Conservation (phyloP, 1,140 invertebrate species). For the Arion vulgaris region DNA sequence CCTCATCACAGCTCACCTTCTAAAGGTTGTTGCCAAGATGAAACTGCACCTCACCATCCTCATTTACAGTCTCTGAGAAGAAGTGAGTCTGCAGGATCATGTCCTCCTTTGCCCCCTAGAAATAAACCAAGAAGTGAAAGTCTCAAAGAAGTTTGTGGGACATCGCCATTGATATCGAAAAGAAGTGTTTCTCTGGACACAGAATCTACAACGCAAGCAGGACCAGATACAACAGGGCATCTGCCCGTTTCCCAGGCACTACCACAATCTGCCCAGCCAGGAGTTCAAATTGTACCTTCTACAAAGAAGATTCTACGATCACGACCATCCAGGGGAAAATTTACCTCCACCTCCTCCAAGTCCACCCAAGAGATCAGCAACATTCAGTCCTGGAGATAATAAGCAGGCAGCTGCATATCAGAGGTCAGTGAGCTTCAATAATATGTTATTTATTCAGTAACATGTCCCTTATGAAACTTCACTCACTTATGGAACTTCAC, state of each 20-base stretch:
- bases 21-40: slow-evolving; percentile 19
- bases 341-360: slow-evolving; percentile 42
- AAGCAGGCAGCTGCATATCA: background rate
- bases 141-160: background rate
- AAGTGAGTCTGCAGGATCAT: background rate
- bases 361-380: slow-evolving; percentile 14
- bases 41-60: slow-evolving; percentile 39
- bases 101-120: slow-evolving; percentile 45
- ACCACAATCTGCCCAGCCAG: background rate
- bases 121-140: slow-evolving; percentile 38
- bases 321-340: slow-evolving; percentile 40
- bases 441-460: too few relatives aligned
- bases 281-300: background rate
- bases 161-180: background rate
- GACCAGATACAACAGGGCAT: background rate
- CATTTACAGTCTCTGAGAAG: slow-evolving; percentile 42
- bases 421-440: background rate
- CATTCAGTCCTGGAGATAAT: slow-evolving; percentile 6
- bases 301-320: background rate
- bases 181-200: background rate
- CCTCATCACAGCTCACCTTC: background rate
- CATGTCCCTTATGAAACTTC: too few relatives aligned
- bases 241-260: background rate
- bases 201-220: background rate
- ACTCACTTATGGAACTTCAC: too few relatives aligned